Evolutionary conservation across 1,140 invertebrate species (phyloP), one percentile per base, ranked within the genome.

Genomic region (Diuraphis noxia): DNA sequence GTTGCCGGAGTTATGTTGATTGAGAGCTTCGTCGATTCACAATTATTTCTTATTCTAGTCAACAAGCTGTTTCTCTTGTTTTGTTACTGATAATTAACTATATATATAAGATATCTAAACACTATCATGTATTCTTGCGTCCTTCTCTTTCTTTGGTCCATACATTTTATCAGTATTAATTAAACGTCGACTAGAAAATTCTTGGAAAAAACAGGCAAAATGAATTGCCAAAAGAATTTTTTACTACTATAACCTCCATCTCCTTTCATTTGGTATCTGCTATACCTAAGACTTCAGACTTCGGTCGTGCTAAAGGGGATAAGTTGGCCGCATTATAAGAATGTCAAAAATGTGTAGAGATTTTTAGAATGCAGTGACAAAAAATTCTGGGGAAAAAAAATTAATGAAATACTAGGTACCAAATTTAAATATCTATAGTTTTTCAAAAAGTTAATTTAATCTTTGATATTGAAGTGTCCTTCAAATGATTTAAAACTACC

Each of bases 151-250:
- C 77, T 52, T 30, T 10, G 2, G 43, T 91, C 72, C 77, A 91
- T 91, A 91, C 82, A 91, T 91, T 91, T 91, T 40, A 52, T 81
- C 36, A 23, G 77, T 91, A 91, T 91, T 91, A 91, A 91, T 91
- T 91, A 91, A 91, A 91, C 89, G 89, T 91, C 46, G 34, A 91
- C 43, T 17, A 34, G 5, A 91, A 91, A 91, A 91, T 91, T 91
- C 77, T 49, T 25, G 43, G 43, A 4, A 36, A 82, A 38, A n/a
- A 17, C 77, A 49, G 77, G 25, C 43, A 30, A 49, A 40, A 90
- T 30, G 41, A 72, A 46, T 41, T 90, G 72, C 19, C 30, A 38
- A 90, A 90, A 91, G 89, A 91, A 91, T 91, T 91, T 77, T 36
- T 52, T 91, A 91, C 52, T 91, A 82, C 40, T n/a, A 72, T n/a